phyloP scores from a whole-genome alignment of 2,888 invertebrate species.

The Frankliniella intonsa region DNA sequence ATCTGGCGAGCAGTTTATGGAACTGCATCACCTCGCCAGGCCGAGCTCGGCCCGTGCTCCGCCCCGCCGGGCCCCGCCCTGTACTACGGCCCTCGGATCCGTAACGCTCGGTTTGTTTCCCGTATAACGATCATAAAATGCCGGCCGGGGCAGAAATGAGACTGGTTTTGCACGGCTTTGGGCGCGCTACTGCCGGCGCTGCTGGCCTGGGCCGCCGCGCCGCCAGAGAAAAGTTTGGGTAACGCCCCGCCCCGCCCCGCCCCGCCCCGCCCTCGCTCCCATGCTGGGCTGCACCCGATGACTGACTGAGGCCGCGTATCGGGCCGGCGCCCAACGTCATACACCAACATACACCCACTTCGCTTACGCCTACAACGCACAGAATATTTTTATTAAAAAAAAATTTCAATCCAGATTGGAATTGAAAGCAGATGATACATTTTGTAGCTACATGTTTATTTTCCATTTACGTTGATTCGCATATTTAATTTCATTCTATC shows the following conservation, averaged over 20 bases:
- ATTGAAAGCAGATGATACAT: no score
- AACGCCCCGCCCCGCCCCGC: not conserved
- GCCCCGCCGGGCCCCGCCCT: no score
- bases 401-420: no score
- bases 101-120: slow-evolving; percentile 6
- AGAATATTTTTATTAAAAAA: no score
- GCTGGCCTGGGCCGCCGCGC: not conserved
- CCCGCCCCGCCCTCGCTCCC: not conserved
- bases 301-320: not conserved
- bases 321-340: not conserved
- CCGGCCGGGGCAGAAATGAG: not conserved
- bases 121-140: slow-evolving; percentile 3
- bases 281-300: not conserved
- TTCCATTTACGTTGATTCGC: no score
- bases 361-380: no score
- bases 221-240: not conserved
- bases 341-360: not conserved
- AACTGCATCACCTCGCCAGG: not conserved
- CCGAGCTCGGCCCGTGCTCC: no score
- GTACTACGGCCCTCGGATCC: not conserved
- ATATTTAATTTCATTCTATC: no score
- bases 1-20: not conserved
- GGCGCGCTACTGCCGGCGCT: not conserved
- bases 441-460: no score
- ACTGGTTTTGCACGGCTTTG: not conserved